A percentile compares a stretch with the other conserved stretches of the same genome.
phyloP scores from a whole-genome alignment of 1,140 invertebrate species.

The Cydia amplana region DNA sequence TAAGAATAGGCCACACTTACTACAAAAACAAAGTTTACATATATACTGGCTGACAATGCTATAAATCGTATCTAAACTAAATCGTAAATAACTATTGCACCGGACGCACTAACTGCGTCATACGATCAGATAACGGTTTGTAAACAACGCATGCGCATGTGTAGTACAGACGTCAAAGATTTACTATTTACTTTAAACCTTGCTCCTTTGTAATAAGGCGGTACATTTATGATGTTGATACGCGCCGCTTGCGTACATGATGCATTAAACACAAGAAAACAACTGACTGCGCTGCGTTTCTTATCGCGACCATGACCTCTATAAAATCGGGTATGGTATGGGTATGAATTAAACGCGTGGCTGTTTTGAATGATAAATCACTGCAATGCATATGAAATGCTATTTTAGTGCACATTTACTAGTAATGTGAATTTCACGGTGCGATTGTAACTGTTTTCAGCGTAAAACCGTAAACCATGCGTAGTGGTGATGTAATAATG shows the following conservation, averaged over 20 bases:
- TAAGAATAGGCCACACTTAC: no score
- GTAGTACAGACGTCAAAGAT: background rate
- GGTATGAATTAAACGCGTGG: background rate
- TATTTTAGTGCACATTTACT: background rate
- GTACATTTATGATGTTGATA: background rate
- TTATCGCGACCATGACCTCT: constrained; percentile 4
- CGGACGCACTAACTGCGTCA: background rate
- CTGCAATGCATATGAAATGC: background rate
- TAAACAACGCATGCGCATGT: constrained; percentile 2
- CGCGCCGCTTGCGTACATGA: background rate
- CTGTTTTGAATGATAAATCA: background rate
- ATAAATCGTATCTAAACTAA: background rate
- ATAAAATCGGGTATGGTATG: background rate
- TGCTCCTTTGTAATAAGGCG: background rate
- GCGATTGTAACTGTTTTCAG: no score
- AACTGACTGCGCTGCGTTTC: background rate
- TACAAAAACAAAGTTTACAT: no score
- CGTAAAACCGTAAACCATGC: no score
- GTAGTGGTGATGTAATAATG: no score
- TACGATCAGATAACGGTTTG: background rate
- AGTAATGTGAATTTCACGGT: no score
- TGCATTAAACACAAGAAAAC: background rate
- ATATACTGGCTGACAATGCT: no score
- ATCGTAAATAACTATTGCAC: background rate
- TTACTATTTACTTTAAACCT: background rate